Conservation (phyloP, 2,113 vertebrate species). For the Seriola aureovittata region DNA sequence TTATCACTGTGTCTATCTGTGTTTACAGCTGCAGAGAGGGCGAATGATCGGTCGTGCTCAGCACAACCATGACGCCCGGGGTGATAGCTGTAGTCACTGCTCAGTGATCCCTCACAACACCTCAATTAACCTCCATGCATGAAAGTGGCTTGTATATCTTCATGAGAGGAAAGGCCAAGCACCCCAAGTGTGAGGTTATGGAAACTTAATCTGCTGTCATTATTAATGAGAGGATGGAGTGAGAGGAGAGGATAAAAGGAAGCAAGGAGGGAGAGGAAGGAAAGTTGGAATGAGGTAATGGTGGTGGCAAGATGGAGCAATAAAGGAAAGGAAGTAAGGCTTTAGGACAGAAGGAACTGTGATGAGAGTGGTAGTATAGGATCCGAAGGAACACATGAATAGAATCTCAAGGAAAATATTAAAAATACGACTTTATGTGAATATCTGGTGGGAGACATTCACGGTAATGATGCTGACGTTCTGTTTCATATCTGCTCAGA, state of each 20-base stretch:
- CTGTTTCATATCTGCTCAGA: not conserved
- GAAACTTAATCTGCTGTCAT: not conserved
- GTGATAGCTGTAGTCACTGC: not conserved
- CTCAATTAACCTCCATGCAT: conserved; percentile 50
- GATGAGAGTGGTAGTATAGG: not conserved
- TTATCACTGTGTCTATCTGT: conserved; percentile 2
- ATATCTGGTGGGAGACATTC: not conserved
- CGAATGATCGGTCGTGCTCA: not conserved
- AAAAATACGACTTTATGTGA: not conserved
- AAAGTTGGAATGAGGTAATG: not conserved
- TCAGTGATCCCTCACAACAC: conserved; percentile 9
- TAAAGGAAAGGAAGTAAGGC: not conserved
- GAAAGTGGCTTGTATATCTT: conserved; percentile 3
- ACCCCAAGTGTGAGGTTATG: not conserved
- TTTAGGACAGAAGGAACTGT: not conserved
- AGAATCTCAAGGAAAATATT: not conserved
- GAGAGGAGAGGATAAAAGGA: not conserved
- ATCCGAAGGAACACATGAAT: not conserved
- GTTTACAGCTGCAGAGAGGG: conserved; percentile 16
- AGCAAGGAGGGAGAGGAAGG: not conserved
- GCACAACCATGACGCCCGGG: not conserved
- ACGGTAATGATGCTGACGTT: not conserved
- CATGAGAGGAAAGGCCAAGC: conserved; percentile 3
- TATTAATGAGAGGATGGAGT: not conserved
- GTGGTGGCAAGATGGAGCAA: not conserved